Evolutionary conservation across 2,113 vertebrate species (phyloP), one percentile per base, ranked within the genome.

Genomic region (Calyptommatus sinebrachiatus): DNA sequence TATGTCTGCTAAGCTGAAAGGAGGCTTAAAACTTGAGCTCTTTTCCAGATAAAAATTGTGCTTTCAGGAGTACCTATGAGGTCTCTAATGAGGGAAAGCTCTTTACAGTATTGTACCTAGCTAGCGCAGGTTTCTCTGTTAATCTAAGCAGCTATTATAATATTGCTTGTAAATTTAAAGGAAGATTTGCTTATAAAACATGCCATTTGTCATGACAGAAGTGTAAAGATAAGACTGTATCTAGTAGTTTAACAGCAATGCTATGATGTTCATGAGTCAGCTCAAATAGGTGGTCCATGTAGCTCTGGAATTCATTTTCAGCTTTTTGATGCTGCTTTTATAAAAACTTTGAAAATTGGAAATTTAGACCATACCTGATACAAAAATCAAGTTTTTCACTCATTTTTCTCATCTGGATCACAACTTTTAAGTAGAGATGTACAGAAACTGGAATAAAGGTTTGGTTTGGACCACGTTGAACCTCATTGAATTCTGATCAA

Each of bases 241-340:
- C 77, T 14, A n/a, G 20, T 53, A n/a, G 28, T 22, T 21, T 75
- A 35, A 48, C 75, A 1, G 35, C 24, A 67, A 21, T 71, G 20
- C 29, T 5, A 41, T 5, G 35, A 4, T 63, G 29, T 48, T 83
- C 16, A 45, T 29, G 46, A 50, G 18, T 46, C 24, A 83, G n/a
- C 70, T 24, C 29, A 16, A 10, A 28, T 2, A 18, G 50, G n/a
- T 78, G 8, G 26, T 85, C 63, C 41, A 21, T 71, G 70, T 31
- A 87, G 3, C 82, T 89, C 48, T 45, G 67, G 68, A 80, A 68
- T 9, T 85, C 84, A 78, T 66, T 79, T 41, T 41, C 35, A 28
- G 5, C 73, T 5, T 26, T 67, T n/a, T 76, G n/a, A 85, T 79
- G 76, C 3, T 63, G 57, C 80, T 71, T 76, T 85, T 53, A 65